Conservation (phyloP, 1,140 invertebrate genomes). For the Centruroides sculpturatus region DNA sequence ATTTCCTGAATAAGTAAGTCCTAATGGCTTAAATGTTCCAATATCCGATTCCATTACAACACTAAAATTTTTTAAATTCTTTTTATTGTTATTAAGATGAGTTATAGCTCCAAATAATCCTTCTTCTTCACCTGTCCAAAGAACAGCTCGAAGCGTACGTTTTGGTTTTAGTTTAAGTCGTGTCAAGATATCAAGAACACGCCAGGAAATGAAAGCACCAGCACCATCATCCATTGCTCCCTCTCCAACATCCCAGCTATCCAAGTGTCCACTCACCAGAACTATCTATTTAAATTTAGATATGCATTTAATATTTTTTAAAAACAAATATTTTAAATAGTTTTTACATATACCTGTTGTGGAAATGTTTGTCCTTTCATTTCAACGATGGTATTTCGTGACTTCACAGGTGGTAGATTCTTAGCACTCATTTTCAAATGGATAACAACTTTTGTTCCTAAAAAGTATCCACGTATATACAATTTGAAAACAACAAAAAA, state of each 20-base stretch:
- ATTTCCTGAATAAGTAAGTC: conserved; percentile 42
- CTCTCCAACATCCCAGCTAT: conserved; percentile 79
- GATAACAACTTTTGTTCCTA: neutral
- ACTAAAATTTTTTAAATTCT: conserved; percentile 45
- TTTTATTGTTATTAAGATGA: conserved; percentile 46
- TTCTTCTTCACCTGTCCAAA: conserved; percentile 72
- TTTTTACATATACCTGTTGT: conserved; percentile 33
- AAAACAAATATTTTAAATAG: neutral
- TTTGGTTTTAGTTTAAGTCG: conserved; percentile 46
- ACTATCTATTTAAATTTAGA: conserved; percentile 36
- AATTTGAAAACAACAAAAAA: too few species aligned
- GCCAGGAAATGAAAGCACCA: conserved; percentile 66
- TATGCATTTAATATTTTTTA: too few species aligned
- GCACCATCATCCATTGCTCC: conserved; percentile 76
- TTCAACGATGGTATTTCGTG: conserved; percentile 59
- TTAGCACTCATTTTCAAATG: conserved; percentile 35
- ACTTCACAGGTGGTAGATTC: conserved; percentile 36
- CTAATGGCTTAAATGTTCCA: conserved; percentile 59
- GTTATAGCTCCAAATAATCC: conserved; percentile 47
- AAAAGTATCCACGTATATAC: too few species aligned
- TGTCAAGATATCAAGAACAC: conserved; percentile 50
- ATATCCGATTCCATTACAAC: conserved; percentile 68
- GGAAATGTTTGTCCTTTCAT: conserved; percentile 42
- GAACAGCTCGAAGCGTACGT: conserved; percentile 53
- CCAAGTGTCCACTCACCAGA: conserved; percentile 67